These are phyloP conservation scores for Leptobrachium leishanense DNA, from an alignment of 2,113 vertebrate genomes.

Conservation along the genomic window DNA sequence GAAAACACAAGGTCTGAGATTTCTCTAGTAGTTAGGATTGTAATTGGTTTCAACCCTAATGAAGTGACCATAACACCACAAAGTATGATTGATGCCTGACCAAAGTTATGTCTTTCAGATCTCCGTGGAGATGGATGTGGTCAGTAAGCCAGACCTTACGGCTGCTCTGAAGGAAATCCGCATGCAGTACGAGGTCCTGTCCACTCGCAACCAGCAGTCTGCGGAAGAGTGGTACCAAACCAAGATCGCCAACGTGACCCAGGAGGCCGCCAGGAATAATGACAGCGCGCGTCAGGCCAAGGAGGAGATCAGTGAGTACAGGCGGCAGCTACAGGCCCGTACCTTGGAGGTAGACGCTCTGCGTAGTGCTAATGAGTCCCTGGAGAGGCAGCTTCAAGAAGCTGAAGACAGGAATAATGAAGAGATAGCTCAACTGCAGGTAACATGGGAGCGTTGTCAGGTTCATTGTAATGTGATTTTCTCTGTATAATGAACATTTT, in stretches of 20 bases:
- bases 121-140: slow-evolving; percentile 63
- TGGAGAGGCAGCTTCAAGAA: slow-evolving; percentile 74
- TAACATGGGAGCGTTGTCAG: slow-evolving; percentile 46
- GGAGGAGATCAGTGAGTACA: slow-evolving; percentile 80
- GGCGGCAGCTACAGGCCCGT: slow-evolving; percentile 72
- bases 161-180: slow-evolving; percentile 73
- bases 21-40: too few species aligned
- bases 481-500: neutral
- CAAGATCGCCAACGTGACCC: slow-evolving; percentile 71
- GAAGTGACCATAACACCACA: neutral
- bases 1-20: too few species aligned
- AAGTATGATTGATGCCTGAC: neutral
- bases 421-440: slow-evolving; percentile 77
- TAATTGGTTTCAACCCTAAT: neutral
- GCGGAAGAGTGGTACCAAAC: slow-evolving; percentile 77
- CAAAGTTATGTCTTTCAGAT: slow-evolving; percentile 45
- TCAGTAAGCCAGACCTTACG: slow-evolving; percentile 69
- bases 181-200: slow-evolving; percentile 73
- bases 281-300: slow-evolving; percentile 75
- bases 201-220: slow-evolving; percentile 72
- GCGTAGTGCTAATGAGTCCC: slow-evolving; percentile 71
- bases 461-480: neutral
- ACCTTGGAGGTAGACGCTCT: slow-evolving; percentile 77
- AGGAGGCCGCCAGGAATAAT: slow-evolving; percentile 72
- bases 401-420: slow-evolving; percentile 74